phyloP scores from a whole-genome alignment of 2,113 vertebrate species.

The Tachysurus vachellii region DNA sequence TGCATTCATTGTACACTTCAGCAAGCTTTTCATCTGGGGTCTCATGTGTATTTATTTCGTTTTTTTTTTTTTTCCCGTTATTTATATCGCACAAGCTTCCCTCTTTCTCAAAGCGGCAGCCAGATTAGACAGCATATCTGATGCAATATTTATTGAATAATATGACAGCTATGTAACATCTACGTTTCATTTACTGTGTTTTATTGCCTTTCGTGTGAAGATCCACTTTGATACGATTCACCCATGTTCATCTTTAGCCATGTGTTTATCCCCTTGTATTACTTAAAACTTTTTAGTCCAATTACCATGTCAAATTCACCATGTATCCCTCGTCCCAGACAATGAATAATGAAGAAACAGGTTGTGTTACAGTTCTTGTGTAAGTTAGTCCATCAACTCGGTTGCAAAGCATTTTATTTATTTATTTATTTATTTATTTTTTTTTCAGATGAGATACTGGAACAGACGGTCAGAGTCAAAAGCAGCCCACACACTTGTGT shows the following conservation, averaged over 20 bases:
- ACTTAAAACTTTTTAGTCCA: constrained; percentile 63
- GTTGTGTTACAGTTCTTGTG: constrained; percentile 46
- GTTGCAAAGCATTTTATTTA: neutral
- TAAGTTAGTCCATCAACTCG: constrained; percentile 45
- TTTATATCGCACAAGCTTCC: neutral
- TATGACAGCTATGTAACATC: constrained; percentile 5
- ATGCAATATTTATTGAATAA: constrained; percentile 40
- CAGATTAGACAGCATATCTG: constrained; percentile 45
- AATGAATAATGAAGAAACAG: constrained; percentile 43
- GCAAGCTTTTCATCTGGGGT: constrained; percentile 1
- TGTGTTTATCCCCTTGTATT: constrained; percentile 55
- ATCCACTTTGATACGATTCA: constrained; percentile 50
- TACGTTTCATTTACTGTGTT: neutral
- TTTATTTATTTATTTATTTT: neutral
- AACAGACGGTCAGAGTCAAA: constrained; percentile 68
- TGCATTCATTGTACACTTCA: neutral
- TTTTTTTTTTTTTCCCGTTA: neutral
- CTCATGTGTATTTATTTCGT: constrained; percentile 13
- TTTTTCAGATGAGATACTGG: constrained; percentile 25
- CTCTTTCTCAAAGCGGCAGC: constrained; percentile 36
- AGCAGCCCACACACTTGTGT: constrained; percentile 55
- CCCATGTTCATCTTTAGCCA: constrained; percentile 11
- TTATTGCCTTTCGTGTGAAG: constrained; percentile 52
- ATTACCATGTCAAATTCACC: constrained; percentile 64
- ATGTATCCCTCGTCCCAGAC: constrained; percentile 6